Percentiles rank a stretch among this genome's conserved stretches.
These are phyloP conservation scores for Rotaria sp. DNA, from an alignment of 2,888 invertebrate genomes.

Conservation along the genomic window DNA sequence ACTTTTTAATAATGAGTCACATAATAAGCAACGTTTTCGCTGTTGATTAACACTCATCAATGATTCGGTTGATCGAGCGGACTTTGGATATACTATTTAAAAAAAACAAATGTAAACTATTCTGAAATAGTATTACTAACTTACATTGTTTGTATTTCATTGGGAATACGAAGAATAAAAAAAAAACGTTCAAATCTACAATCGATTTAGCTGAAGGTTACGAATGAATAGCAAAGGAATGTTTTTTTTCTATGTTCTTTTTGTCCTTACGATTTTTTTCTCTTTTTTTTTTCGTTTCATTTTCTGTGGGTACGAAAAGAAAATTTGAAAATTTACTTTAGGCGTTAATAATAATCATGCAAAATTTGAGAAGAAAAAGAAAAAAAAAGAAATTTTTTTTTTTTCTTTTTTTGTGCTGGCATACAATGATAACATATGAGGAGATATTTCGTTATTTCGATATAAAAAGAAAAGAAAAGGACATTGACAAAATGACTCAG, in stretches of 20 bases:
- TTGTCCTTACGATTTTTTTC: neutral
- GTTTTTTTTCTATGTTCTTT: neutral
- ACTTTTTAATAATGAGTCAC: neutral
- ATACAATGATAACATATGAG: neutral
- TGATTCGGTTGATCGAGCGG: neutral
- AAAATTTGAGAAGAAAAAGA: neutral
- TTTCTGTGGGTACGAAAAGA: neutral
- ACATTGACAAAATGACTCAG: neutral
- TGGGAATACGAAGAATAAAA: neutral
- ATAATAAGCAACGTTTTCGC: neutral
- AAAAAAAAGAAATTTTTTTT: neutral
- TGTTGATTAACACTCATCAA: neutral
- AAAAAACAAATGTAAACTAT: neutral
- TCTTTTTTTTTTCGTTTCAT: neutral
- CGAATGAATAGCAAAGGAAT: neutral
- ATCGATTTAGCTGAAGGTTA: neutral
- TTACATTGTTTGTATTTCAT: neutral
- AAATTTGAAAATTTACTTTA: neutral
- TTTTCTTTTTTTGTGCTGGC: neutral
- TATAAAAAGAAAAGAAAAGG: neutral
- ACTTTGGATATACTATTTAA: neutral
- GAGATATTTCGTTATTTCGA: neutral
- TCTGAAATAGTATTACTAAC: neutral
- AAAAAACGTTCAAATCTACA: neutral
- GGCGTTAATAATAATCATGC: neutral